Percentiles rank a stretch among this genome's conserved stretches.
phyloP scores from a whole-genome alignment of 2,113 vertebrate species.

The Anguilla rostrata region DNA sequence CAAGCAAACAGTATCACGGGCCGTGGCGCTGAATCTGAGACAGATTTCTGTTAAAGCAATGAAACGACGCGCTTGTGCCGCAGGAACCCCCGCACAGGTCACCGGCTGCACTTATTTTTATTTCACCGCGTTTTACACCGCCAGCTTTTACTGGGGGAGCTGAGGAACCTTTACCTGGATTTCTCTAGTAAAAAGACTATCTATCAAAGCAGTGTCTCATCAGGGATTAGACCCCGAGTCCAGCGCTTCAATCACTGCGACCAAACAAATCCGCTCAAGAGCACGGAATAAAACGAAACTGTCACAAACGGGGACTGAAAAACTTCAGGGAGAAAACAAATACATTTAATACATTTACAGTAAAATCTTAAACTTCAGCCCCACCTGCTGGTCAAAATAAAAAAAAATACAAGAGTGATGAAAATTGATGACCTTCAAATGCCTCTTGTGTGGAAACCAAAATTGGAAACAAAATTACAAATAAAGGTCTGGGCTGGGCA shows the following conservation, averaged over 20 bases:
- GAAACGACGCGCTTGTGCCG: background rate
- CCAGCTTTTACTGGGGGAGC: background rate
- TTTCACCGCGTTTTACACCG: background rate
- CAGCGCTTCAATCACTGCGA: background rate
- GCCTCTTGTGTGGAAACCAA: background rate
- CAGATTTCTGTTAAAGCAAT: background rate
- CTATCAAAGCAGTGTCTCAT: background rate
- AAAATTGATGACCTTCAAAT: conserved; percentile 6
- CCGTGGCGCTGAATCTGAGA: background rate
- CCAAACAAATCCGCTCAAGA: background rate
- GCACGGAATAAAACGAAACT: background rate
- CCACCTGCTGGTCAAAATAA: conserved; percentile 20
- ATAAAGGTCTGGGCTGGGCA: background rate
- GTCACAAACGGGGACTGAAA: background rate
- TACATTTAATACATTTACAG: no score
- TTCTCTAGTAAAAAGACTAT: background rate
- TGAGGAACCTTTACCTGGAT: background rate
- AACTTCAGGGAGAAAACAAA: background rate
- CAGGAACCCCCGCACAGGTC: background rate
- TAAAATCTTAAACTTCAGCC: conserved; percentile 12
- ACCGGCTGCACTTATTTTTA: background rate
- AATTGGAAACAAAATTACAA: background rate
- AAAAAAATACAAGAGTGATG: background rate
- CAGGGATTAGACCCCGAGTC: background rate
- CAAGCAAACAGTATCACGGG: background rate